Conservation (phyloP, 1,140 invertebrate species). For the Orussus abietinus region DNA sequence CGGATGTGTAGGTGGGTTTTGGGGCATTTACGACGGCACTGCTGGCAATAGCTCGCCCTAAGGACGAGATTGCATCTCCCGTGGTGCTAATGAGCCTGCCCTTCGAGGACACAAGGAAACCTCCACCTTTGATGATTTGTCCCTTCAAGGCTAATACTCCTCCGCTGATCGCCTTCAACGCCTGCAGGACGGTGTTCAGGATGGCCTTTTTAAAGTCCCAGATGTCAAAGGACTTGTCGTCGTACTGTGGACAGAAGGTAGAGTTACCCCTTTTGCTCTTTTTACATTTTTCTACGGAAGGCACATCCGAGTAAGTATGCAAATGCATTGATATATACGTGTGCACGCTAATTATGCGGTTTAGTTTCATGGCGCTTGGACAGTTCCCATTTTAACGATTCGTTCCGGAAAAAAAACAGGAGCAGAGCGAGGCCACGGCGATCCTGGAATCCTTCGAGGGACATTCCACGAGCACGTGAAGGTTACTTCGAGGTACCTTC, state of each 20-base stretch:
- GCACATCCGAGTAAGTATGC: not conserved
- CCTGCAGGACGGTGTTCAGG: conserved; percentile 73
- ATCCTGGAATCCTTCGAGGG: no score
- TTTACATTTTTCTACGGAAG: not conserved
- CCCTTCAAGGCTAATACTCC: conserved; percentile 79
- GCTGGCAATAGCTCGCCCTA: conserved; percentile 72
- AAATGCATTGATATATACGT: no score
- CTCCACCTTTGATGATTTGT: conserved; percentile 78
- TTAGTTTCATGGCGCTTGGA: no score
- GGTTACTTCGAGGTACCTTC: no score
- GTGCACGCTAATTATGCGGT: no score
- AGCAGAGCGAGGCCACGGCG: no score
- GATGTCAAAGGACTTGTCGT: conserved; percentile 61
- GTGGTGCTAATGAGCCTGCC: conserved; percentile 68
- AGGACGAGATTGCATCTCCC: conserved; percentile 69
- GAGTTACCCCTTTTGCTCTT: no score
- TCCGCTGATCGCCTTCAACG: conserved; percentile 79
- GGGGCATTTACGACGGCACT: conserved; percentile 63
- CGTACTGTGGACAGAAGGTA: conserved; percentile 49
- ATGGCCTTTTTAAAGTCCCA: conserved; percentile 78
- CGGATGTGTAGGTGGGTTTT: conserved; percentile 30
- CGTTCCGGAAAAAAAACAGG: no score
- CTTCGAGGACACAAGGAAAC: conserved; percentile 67
- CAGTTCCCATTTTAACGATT: no score
- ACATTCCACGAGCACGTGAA: no score